Conservation (phyloP, 2,797 vertebrate species). For the Enoplosus armatus region DNA sequence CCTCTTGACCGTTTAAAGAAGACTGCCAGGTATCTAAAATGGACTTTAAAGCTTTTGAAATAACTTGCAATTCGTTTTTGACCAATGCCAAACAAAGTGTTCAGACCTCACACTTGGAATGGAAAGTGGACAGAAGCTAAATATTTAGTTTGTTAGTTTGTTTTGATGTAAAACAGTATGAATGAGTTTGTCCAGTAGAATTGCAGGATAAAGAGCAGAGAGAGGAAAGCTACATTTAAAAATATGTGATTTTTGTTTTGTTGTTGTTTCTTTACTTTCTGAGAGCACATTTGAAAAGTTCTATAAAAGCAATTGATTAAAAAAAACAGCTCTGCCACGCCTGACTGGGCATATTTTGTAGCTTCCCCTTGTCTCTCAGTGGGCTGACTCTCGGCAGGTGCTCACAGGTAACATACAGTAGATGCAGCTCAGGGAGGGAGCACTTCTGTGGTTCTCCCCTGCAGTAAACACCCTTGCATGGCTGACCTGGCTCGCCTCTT, state of each 20-base stretch:
- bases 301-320: background rate
- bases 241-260: background rate
- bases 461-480: constrained; percentile 61
- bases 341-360: constrained; percentile 15
- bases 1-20: background rate
- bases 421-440: constrained; percentile 12
- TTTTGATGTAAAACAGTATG: background rate
- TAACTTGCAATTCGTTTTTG: background rate
- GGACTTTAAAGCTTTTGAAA: background rate
- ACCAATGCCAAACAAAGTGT: background rate
- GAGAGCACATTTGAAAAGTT: background rate
- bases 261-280: background rate
- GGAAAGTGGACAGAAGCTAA: background rate
- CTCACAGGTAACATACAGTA: constrained; percentile 25
- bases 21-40: background rate
- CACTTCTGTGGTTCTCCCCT: constrained; percentile 28
- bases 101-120: background rate
- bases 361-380: background rate
- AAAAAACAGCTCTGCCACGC: background rate
- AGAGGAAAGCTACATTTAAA: background rate
- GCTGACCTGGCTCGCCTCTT: constrained; percentile 56
- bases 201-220: background rate
- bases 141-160: background rate
- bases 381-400: constrained; percentile 39
- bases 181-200: no score